A percentile compares a stretch with the other conserved stretches of the same genome.
These are phyloP conservation scores for Stenotaenia linearis DNA, from an alignment of 2,888 invertebrate genomes.

Conservation along the genomic window DNA sequence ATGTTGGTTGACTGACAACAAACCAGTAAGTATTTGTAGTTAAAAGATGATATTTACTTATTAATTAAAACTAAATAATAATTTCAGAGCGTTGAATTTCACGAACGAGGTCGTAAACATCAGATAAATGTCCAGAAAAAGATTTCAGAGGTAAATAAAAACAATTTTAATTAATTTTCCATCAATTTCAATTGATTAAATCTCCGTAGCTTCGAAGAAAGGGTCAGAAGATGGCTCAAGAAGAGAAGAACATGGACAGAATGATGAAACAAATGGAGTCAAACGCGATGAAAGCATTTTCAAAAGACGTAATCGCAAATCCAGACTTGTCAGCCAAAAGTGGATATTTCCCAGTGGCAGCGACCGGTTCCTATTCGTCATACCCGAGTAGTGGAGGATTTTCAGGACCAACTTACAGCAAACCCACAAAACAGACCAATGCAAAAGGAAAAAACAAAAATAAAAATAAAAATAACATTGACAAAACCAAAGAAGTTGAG, in stretches of 20 bases:
- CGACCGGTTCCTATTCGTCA: neutral
- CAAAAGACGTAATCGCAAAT: constrained; percentile 71
- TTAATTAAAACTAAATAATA: constrained; percentile 22
- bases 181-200: no score
- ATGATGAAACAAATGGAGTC: constrained; percentile 84
- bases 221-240: constrained; percentile 71
- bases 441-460: constrained; percentile 37
- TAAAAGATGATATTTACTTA: neutral
- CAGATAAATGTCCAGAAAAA: constrained; percentile 84
- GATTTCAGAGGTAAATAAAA: constrained; percentile 59
- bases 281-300: constrained; percentile 80
- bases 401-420: neutral
- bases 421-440: neutral
- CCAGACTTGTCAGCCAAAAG: constrained; percentile 52
- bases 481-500: neutral
- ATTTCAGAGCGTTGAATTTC: constrained; percentile 81
- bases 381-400: neutral
- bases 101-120: constrained; percentile 87
- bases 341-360: neutral
- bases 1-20: constrained; percentile 97
- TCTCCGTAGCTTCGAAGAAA: constrained; percentile 68
- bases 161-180: neutral
- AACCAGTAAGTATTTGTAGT: constrained; percentile 56
- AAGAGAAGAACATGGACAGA: constrained; percentile 65
- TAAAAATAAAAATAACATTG: neutral